Percentiles rank a stretch among this genome's conserved stretches.
Conservation (phyloP, 2,888 invertebrate genomes). For the Disparrhopalites patrizii region DNA sequence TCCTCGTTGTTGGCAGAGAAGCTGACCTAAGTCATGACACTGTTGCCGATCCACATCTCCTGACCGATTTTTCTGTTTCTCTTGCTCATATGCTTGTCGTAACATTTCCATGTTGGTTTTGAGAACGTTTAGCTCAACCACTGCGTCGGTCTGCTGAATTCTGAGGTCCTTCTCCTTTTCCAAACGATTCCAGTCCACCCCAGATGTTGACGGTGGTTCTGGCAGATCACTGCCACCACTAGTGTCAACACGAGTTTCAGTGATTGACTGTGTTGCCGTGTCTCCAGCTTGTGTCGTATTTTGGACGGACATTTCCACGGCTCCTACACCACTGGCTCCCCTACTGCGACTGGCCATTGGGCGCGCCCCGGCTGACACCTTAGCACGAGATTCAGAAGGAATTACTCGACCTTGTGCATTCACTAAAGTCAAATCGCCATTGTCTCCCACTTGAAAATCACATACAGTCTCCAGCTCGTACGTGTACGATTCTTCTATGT, state of each 20-base stretch:
- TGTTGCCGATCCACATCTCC: background rate
- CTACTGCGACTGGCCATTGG: background rate
- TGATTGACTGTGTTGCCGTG: too few relatives aligned
- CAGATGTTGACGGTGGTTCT: background rate
- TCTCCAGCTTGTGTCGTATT: too few relatives aligned
- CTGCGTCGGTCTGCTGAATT: constrained; percentile 27
- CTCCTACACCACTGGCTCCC: background rate
- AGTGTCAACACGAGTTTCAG: too few relatives aligned
- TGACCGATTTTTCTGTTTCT: background rate
- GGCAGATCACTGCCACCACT: background rate
- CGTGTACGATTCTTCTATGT: background rate
- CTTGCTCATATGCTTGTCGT: constrained; percentile 10
- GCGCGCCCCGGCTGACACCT: background rate
- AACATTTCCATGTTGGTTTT: constrained; percentile 32
- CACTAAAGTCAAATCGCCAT: constrained; percentile 4
- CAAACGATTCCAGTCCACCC: constrained; percentile 16
- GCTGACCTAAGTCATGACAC: background rate
- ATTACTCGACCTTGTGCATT: background rate
- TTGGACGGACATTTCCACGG: too few relatives aligned
- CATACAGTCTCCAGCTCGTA: constrained; percentile 6
- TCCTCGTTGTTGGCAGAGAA: background rate
- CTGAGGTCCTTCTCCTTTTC: constrained; percentile 16
- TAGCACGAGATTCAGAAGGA: background rate
- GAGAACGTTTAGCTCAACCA: constrained; percentile 32
- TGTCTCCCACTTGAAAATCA: background rate